Conservation (phyloP, 2,113 vertebrate species). For the Burhinus oedicnemus region DNA sequence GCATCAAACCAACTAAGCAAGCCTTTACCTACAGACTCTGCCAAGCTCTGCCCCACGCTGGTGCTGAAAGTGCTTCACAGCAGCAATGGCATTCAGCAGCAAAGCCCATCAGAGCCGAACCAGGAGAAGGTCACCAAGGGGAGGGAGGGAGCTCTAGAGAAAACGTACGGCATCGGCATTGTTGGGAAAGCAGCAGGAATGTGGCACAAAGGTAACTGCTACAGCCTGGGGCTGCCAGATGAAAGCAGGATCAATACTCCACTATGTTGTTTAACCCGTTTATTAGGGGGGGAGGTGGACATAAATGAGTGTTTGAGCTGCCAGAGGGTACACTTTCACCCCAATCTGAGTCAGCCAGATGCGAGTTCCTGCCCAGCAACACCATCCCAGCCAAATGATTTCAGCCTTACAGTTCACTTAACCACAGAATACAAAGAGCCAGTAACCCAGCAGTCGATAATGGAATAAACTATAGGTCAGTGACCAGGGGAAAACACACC, state of each 20-base stretch:
- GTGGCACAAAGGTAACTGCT: slow-evolving; percentile 49
- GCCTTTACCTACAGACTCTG: fast-evolving
- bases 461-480: slow-evolving; percentile 68
- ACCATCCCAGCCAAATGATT: slow-evolving; percentile 21
- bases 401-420: slow-evolving; percentile 50
- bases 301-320: slow-evolving; percentile 19
- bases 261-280: slow-evolving; percentile 52
- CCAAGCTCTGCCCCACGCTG: neutral
- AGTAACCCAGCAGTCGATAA: slow-evolving; percentile 60
- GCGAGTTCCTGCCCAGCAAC: slow-evolving; percentile 30
- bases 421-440: slow-evolving; percentile 36
- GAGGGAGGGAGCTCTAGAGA: neutral
- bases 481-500: slow-evolving; percentile 60
- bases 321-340: slow-evolving; percentile 59
- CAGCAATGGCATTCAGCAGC: neutral
- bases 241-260: slow-evolving; percentile 45
- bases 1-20: neutral
- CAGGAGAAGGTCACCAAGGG: neutral
- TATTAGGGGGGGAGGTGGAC: neutral
- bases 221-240: neutral
- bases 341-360: slow-evolving; percentile 46
- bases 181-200: slow-evolving; percentile 47
- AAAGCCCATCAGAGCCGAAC: neutral
- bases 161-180: neutral
- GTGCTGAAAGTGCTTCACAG: fast-evolving